phyloP scores from a whole-genome alignment of 2,888 invertebrate genomes.

The Omphaloscelis lunosa region DNA sequence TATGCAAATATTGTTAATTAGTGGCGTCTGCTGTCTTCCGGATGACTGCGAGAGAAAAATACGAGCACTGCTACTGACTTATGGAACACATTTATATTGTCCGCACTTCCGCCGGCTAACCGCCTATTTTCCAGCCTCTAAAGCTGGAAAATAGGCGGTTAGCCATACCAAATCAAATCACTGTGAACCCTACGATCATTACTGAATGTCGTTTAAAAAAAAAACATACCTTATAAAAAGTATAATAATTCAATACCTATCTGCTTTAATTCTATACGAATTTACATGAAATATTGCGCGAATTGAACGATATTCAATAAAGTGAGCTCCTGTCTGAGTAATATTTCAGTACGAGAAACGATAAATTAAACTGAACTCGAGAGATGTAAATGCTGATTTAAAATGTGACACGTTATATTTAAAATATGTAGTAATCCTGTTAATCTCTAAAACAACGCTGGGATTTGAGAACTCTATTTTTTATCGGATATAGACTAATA shows the following conservation, averaged over 20 bases:
- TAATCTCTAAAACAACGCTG: conserved; percentile 34
- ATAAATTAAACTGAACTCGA: conserved; percentile 26
- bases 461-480: conserved; percentile 50
- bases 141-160: too few species aligned
- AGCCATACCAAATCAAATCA: conserved; percentile 71
- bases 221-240: conserved; percentile 33
- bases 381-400: conserved; percentile 26
- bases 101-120: conserved; percentile 84
- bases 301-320: conserved; percentile 43
- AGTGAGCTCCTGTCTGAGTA: conserved; percentile 8
- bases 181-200: conserved; percentile 45
- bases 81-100: conserved; percentile 88
- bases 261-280: conserved; percentile 8
- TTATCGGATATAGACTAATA: conserved; percentile 67
- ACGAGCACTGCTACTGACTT: conserved; percentile 83
- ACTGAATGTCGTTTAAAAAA: conserved; percentile 62
- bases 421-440: conserved; percentile 9
- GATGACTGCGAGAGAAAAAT: conserved; percentile 85
- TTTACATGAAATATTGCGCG: conserved; percentile 25
- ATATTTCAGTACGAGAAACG: conserved; percentile 45
- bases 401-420: conserved; percentile 25
- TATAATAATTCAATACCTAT: neutral
- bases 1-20: conserved; percentile 90
- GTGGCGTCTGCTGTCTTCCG: conserved; percentile 84
- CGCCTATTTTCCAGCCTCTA: conserved; percentile 81